Base-by-base conservation (phyloP, 2,888 invertebrate genomes). In the Athetis lepigone region DNA sequence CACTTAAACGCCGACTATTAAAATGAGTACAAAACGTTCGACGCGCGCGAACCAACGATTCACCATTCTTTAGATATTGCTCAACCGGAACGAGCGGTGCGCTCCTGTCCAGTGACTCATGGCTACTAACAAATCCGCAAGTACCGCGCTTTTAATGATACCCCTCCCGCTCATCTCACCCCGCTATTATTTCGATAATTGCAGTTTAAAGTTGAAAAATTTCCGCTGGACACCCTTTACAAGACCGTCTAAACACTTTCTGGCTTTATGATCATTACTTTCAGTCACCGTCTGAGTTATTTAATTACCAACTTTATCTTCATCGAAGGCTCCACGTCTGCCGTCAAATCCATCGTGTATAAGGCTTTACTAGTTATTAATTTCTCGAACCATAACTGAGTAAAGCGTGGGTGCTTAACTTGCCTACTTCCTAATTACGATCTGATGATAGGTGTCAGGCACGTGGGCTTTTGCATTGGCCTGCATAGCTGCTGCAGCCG, bases 381-480 rank as follows among this genome's bases (percentile, higher is more conserved):
- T 93, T 92, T 92, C 90, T 84, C 88, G 82, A 76, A 67, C 89
- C 89, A 83, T 91, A 88, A 84, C 81, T 77, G 85, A 79, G 36
- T 54, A 29, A 45, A 49, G 89, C 88, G 94, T 92, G 85, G 92
- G 93, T 81, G 81, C 21, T 52, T 27, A 47, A 47, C 74, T 58
- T 81, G 77, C 80, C 79, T 85, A 88, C 90, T 92, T 90, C 91
- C 92, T 93, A 92, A 93, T 93, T 89, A 89, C 86, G 80, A 84
- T 82, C 82, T 79, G 80, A 81, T 84, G 79, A 80, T 83, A 80
- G 85, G 84, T 83, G 80, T 82, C 82, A 74, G 75, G 67, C 55
- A 83, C 82, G 93, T 93, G 89, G 93, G 93, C 77, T 65, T 89
- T 88, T 88, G 89, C 89, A 89, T 88, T 90, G 88, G 90, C 90